Percentiles rank a stretch among this genome's conserved stretches.
phyloP scores from a whole-genome alignment of 2,888 invertebrate genomes.

The Bedellia somnulentella region DNA sequence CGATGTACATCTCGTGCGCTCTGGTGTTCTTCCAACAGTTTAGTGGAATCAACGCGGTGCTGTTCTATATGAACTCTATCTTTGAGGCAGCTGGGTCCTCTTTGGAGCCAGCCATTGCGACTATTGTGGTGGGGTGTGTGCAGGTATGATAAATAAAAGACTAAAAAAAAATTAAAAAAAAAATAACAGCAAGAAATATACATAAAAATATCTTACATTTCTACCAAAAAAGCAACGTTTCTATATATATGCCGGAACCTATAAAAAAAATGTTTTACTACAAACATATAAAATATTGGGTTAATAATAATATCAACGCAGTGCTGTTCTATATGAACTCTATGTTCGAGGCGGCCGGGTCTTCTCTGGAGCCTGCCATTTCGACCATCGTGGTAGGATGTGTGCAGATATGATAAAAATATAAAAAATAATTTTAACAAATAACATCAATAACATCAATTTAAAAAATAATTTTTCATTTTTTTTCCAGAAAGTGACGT shows the following conservation, averaged over 20 bases:
- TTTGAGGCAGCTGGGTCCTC: conserved; percentile 68
- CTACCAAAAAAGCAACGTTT: too few relatives aligned
- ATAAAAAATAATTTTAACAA: not conserved
- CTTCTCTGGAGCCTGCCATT: conserved; percentile 71
- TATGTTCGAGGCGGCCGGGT: conserved; percentile 71
- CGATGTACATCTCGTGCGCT: conserved; percentile 72
- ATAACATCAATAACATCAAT: too few relatives aligned
- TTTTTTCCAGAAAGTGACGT: too few relatives aligned
- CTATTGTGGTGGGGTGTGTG: conserved; percentile 75
- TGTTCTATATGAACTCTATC: conserved; percentile 76
- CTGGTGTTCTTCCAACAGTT: conserved; percentile 83
- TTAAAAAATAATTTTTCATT: too few relatives aligned
- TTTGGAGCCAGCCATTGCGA: conserved; percentile 64
- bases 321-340: conserved; percentile 76
- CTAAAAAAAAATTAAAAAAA: too few relatives aligned
- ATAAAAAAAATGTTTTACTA: conserved; percentile 68
- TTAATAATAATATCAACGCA: too few relatives aligned
- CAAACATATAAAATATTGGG: conserved; percentile 78
- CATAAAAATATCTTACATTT: too few relatives aligned
- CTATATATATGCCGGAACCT: too few relatives aligned
- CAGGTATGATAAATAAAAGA: too few relatives aligned
- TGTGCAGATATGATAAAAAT: conserved; percentile 65
- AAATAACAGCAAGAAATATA: too few relatives aligned
- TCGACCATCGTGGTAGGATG: conserved; percentile 81
- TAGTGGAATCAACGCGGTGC: conserved; percentile 78